Evolutionary conservation across 2,113 vertebrate species (phyloP).

Genomic region (Cottus gobio): DNA sequence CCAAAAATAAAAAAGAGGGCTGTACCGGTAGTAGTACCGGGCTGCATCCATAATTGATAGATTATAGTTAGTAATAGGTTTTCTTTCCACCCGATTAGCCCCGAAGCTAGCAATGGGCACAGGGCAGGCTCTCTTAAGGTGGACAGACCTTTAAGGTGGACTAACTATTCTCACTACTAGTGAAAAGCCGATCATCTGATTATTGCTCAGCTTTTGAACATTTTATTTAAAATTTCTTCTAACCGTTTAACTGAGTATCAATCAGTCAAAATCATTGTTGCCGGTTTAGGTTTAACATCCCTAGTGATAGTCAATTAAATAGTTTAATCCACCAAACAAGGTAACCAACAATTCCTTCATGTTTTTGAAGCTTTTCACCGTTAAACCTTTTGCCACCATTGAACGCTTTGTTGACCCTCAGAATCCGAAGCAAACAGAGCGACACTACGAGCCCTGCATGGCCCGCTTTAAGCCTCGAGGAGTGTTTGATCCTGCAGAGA

Average conservation of each 20-base stretch:
- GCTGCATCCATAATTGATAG: background rate
- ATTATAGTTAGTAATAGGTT: background rate
- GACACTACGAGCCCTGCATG: background rate
- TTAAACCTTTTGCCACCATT: background rate
- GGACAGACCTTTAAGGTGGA: too few relatives aligned
- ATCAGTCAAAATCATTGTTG: background rate
- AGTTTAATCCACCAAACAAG: background rate
- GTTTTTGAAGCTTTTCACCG: background rate
- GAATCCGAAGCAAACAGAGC: background rate
- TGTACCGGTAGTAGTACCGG: too few relatives aligned
- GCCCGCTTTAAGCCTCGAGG: background rate
- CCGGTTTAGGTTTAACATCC: background rate
- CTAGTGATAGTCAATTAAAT: background rate
- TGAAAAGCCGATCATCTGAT: too few relatives aligned
- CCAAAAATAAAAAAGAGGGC: background rate
- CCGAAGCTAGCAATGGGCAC: too few relatives aligned
- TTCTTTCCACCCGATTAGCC: too few relatives aligned
- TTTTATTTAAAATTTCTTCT: background rate
- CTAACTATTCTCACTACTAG: too few relatives aligned
- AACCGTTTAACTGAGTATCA: background rate
- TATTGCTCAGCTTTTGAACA: too few relatives aligned
- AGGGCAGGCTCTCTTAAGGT: too few relatives aligned
- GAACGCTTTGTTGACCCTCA: background rate
- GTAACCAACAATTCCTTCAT: background rate
- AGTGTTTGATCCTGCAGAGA: conserved; percentile 1